A percentile compares a stretch with the other conserved stretches of the same genome.
Evolutionary conservation across 1,140 invertebrate genomes (phyloP).

Genomic region (Akabosia matsudoensis): DNA sequence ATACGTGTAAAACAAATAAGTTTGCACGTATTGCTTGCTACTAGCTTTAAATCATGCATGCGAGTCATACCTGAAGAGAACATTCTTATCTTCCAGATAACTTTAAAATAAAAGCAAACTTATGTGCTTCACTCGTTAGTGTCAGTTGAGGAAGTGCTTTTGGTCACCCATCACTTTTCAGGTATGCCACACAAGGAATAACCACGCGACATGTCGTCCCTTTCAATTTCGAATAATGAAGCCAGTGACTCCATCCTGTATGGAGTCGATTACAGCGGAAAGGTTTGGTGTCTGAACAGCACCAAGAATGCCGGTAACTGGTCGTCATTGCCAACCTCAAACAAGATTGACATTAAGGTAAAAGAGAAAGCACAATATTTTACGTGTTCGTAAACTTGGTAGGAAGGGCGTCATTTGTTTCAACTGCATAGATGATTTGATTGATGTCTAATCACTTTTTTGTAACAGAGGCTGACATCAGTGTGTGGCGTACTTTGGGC

Average conservation of each 20-base stretch:
- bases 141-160: no score
- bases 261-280: conserved; percentile 31
- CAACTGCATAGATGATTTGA: no score
- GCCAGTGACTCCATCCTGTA: conserved; percentile 20
- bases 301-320: neutral
- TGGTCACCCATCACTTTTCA: no score
- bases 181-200: no score
- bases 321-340: neutral
- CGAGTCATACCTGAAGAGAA: no score
- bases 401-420: neutral
- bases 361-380: neutral
- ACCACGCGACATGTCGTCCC: no score
- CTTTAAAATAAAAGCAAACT: no score
- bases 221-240: neutral
- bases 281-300: conserved; percentile 25
- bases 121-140: no score
- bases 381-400: neutral
- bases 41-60: no score
- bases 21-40: no score
- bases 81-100: no score
- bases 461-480: conserved; percentile 68
- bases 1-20: no score
- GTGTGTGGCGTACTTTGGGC: conserved; percentile 83
- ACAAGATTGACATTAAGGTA: conserved; percentile 36
- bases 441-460: conserved; percentile 35